A percentile compares a stretch with the other conserved stretches of the same genome.
Evolutionary conservation across 2,888 invertebrate genomes (phyloP).

Genomic region (Nemurella pictetii): DNA sequence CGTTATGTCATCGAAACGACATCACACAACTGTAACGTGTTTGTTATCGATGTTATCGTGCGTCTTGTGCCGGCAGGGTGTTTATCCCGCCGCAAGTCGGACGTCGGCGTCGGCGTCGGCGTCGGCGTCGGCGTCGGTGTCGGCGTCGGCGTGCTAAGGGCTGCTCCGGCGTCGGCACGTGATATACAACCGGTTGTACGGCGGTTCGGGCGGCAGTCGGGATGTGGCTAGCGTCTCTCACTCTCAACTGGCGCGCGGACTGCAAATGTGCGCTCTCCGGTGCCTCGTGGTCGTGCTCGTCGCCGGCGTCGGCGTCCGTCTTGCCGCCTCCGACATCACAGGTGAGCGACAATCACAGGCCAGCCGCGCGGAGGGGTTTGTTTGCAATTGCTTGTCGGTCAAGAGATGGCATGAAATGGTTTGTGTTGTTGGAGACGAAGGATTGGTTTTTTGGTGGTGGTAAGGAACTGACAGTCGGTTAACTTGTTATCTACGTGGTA

Average conservation of each 20-base stretch:
- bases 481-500: too few relatives aligned
- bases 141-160: conserved; percentile 8
- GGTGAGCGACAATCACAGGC: conserved; percentile 35
- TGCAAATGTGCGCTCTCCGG: conserved; percentile 3
- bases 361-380: too few relatives aligned
- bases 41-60: not conserved
- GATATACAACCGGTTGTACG: conserved; percentile 17
- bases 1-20: not conserved
- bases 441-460: too few relatives aligned
- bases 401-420: too few relatives aligned
- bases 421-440: too few relatives aligned
- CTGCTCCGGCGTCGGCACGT: not conserved
- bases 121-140: conserved; percentile 12
- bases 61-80: not conserved
- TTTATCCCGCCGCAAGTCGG: not conserved
- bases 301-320: conserved; percentile 15
- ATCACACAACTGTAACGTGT: not conserved
- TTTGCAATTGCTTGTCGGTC: too few relatives aligned
- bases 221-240: conserved; percentile 7
- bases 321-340: conserved; percentile 35
- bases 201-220: not conserved
- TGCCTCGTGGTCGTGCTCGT: conserved; percentile 10
- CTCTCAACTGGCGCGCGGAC: not conserved
- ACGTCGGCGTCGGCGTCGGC: not conserved
- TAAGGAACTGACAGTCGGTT: too few relatives aligned